Base-by-base conservation (phyloP, 2,797 vertebrate species). In the Eutrigla gurnardus region DNA sequence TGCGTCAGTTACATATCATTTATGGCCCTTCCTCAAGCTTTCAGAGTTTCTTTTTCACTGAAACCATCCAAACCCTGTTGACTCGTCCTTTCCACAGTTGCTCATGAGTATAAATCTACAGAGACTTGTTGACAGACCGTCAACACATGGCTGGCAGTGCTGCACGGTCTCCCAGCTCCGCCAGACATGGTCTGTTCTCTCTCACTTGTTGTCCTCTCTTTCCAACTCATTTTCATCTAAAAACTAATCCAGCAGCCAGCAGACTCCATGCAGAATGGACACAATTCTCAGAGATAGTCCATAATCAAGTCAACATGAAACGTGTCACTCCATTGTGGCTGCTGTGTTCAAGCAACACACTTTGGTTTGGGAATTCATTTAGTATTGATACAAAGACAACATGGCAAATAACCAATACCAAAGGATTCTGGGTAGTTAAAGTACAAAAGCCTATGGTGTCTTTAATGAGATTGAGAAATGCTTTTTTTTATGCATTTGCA, bases 151-250 rank as follows among this genome's bases (percentile, higher is more conserved):
- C 47, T 75, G 64, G 25, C 62, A 35, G 25, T 18, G 33, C 15
- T 47, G 45, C 15, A 9, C 3, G 6, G 18, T 62, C 45, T 7
- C 62, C 42, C 10, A 25, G 37, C 45, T 8, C 17, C 4, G 5
- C 64, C 12, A 53, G 60, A 60, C 47, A 47, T 32, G 12, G 53
- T 66, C n/a, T 69, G 47, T 37, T 70, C 61, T 42, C 52, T 55
- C 39, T 73, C 60, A 36, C 13, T 52, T 9, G 40, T 35, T 25
- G 47, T 18, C 11, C 43, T 65, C 25, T 18, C 13, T 11, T 58
- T 65, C 49, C 25, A 65, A 11, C 36, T 35, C 18, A 40, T 49
- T 57, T 42, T 65, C n/a, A 7, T 42, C 13, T 6, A 39, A 6
- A 52, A 55, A 36, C 50, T 8, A 58, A 66, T 25, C 46, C 62